Evolutionary conservation across 2,888 invertebrate species (phyloP), one percentile per base, ranked within the genome.

Genomic region (Andrena dorsata): DNA sequence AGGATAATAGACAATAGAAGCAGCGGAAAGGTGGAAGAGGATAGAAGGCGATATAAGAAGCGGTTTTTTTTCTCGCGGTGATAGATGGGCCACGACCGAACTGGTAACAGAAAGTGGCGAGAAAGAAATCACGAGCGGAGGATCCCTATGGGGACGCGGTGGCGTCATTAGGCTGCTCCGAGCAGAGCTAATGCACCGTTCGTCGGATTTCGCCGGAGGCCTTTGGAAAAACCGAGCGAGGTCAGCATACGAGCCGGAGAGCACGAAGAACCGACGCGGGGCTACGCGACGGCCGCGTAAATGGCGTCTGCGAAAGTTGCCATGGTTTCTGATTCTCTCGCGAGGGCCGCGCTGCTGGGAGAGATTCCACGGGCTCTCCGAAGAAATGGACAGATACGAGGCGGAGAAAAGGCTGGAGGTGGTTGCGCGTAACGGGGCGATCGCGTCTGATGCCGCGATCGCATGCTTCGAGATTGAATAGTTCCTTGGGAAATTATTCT

Each of bases 131-230:
- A 88, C 89, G 91, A 90, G 86, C 86, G 89, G 88, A 86, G 84
- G 87, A 91, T 90, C 90, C 91, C 91, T 90, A 87, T 91, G 92
- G 92, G 91, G 90, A 90, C 88, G 89, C 88, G 85, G 88, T 86
- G 89, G 91, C 88, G 90, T 91, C 92, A 92, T 92, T 92, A 92
- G 92, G 89, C 90, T 87, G 87, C 87, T 85, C 90, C 86, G 86
- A 84, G 65, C 86, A 84, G 89, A 88, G 87, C 87, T 87, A 88
- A 89, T 91, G 90, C 90, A 85, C 86, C 90, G 88, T 88, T 88
- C 88, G 78, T 71, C 80, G 87, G 90, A 90, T 90, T 90, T 90
- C 82, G 89, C 90, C 86, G 83, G 81, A 87, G 88, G 90, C 88
- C 84, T 85, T 85, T 84, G 89, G 88, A 92, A 92, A 91, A 90